Evolutionary conservation across 2,797 vertebrate species (phyloP), one percentile per base, ranked within the genome.

Genomic region (Cygnus olor): DNA sequence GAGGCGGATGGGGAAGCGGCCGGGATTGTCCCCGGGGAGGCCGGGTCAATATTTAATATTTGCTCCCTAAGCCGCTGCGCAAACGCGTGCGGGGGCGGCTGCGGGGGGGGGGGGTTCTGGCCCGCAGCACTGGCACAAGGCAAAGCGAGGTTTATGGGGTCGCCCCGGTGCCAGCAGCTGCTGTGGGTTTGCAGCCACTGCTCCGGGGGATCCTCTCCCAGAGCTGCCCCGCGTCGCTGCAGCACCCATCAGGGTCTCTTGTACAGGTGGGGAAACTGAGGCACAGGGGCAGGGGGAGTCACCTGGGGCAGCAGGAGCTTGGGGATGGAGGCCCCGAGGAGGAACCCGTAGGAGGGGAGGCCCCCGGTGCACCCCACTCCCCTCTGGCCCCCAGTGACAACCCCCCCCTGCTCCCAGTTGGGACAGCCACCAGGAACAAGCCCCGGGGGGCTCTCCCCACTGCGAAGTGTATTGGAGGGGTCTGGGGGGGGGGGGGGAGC

Each of bases 41-140:
- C 25, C 10, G 10, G 47, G 82, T 91, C 93, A 94, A 95, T 94
- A 95, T 95, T 95, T 93, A 53, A 94, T 94, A 95, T 95, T 95
- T 93, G 53, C 88, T 79, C 42, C 72, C 57, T 85, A 81, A 95
- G 82, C 89, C 10, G 18, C 70, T 61, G 61, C 3, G 76, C 63
- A 95, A 95, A 94, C 42, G 22, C 2, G 19, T 1, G 10, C 1
- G 14, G 57, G 17, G 47, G 32, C 2, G 6, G 47, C 30, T 25
- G 54, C 15, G 4, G 51, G 30, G 3, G 51, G 30, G 3, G 40
- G 3, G 7, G 18, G 18, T 19, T 24, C n/a, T 9, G 9, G 14
- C 27, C 56, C 5, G 2, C 24, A 10, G 42, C n/a, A 5, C 11
- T 2, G 6, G 12, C 49, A 10, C 0, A 8, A 20, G 28, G 27